phyloP scores from a whole-genome alignment of 2,113 vertebrate genomes.

The Cyanoderma ruficeps region DNA sequence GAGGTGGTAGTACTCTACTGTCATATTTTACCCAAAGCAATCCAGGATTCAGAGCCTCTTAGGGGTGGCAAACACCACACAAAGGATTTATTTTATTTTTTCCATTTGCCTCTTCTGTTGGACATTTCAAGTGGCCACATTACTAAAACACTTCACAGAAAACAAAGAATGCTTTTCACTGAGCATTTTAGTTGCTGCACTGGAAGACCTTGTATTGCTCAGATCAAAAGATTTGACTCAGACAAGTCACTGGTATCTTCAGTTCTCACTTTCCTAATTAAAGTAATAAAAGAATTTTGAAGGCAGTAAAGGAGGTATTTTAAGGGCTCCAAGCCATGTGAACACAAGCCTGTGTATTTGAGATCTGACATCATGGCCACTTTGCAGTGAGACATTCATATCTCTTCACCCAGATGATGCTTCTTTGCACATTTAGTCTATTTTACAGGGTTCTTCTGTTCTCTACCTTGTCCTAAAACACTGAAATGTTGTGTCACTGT shows the following conservation, averaged over 20 bases:
- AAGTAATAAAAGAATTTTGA: neutral
- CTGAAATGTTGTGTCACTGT: neutral
- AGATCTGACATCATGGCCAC: neutral
- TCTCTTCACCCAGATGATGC: neutral
- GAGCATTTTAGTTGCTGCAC: neutral
- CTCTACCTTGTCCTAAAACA: neutral
- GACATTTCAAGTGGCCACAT: neutral
- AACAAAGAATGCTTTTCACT: neutral
- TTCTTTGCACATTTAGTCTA: neutral
- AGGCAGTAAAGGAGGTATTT: neutral
- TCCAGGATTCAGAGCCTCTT: accelerated
- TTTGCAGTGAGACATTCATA: neutral
- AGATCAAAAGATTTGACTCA: neutral
- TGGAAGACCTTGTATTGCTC: neutral
- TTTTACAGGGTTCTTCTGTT: neutral
- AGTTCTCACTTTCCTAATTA: neutral
- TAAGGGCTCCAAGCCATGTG: neutral
- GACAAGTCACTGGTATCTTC: neutral
- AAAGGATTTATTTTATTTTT: neutral
- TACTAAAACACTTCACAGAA: neutral
- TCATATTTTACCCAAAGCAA: neutral
- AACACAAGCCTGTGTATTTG: neutral
- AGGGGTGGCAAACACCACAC: neutral
- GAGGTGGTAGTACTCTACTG: neutral
- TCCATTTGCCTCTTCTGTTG: neutral